These are phyloP conservation scores for Pogonognathellus flavescens DNA, from an alignment of 1,140 invertebrate genomes.

Conservation along the genomic window DNA sequence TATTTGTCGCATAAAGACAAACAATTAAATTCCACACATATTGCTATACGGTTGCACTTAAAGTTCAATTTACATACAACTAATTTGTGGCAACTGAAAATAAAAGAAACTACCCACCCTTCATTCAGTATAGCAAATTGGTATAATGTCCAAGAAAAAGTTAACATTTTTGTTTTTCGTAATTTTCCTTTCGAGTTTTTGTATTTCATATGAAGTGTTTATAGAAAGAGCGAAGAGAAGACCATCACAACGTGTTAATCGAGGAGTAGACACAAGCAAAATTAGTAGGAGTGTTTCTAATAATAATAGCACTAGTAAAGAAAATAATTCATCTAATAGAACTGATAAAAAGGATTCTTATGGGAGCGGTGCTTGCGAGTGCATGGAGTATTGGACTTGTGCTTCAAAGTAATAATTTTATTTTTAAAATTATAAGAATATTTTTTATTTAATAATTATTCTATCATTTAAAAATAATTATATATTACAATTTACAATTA, in stretches of 20 bases:
- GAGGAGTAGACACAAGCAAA: neutral
- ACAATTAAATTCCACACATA: no score
- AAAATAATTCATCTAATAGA: neutral
- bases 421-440: no score
- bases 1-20: no score
- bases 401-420: constrained; percentile 69
- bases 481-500: no score
- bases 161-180: neutral
- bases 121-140: no score
- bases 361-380: constrained; percentile 68
- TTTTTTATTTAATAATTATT: no score
- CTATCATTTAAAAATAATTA: no score
- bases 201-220: neutral
- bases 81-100: no score
- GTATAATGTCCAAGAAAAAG: no score
- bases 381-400: constrained; percentile 72
- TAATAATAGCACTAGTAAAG: neutral
- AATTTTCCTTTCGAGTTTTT: neutral
- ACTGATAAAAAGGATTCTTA: neutral
- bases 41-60: no score
- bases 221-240: neutral
- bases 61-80: no score
- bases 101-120: no score
- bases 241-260: neutral
- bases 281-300: neutral